Conservation (phyloP, 2,113 vertebrate species). For the Aythya baeri region DNA sequence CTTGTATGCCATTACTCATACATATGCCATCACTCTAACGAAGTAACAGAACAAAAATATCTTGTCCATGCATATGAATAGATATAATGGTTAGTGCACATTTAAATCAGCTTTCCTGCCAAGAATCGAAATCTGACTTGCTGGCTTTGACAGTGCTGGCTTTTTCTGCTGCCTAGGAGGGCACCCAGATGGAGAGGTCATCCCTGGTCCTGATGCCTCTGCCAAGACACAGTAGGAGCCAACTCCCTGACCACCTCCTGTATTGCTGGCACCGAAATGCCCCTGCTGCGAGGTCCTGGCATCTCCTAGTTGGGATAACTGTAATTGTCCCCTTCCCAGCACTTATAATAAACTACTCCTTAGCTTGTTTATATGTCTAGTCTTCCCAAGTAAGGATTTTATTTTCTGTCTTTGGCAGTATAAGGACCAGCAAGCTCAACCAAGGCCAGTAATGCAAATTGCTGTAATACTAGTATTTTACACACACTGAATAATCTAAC, state of each 20-base stretch:
- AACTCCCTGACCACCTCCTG: not conserved
- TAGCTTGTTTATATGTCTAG: not conserved
- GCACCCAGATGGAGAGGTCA: not conserved
- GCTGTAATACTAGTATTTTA: not conserved
- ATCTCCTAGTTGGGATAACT: not conserved
- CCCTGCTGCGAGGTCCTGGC: not conserved
- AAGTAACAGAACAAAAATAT: not conserved
- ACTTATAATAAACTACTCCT: not conserved
- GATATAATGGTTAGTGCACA: not conserved
- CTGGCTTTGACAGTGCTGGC: not conserved
- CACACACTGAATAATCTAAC: not conserved
- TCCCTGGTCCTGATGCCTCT: not conserved
- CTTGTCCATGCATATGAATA: not conserved
- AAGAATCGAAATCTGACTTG: not conserved
- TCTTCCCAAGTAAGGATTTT: not conserved
- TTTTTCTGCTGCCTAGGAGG: not conserved
- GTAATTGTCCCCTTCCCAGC: not conserved
- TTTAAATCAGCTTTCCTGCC: not conserved
- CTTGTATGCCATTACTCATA: fast-evolving
- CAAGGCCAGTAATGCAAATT: not conserved
- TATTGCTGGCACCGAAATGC: not conserved
- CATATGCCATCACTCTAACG: fast-evolving
- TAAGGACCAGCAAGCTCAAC: not conserved
- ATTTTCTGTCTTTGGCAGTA: not conserved
- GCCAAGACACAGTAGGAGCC: not conserved